These are phyloP conservation scores for Protonemura montana DNA, from an alignment of 2,888 invertebrate species.

Conservation along the genomic window DNA sequence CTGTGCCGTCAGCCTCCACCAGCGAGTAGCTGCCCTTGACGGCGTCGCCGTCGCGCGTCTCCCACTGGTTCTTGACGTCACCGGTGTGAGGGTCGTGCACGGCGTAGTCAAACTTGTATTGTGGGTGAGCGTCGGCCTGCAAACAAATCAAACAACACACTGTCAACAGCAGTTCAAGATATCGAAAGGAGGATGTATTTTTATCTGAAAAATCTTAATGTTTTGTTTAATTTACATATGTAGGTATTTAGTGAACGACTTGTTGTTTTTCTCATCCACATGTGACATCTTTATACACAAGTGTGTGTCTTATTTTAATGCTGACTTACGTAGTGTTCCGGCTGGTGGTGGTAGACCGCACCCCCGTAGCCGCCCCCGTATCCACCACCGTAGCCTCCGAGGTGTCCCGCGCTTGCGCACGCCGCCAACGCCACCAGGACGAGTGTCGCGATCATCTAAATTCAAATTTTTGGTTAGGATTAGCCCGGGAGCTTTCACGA, in stretches of 20 bases:
- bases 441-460: not conserved
- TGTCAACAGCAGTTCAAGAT: no score
- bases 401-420: not conserved
- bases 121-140: slow-evolving; percentile 37
- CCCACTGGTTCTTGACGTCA: slow-evolving; percentile 46
- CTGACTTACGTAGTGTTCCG: not conserved
- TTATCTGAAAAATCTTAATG: no score
- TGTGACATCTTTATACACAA: no score
- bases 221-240: no score
- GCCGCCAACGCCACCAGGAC: not conserved
- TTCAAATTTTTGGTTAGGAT: not conserved
- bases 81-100: slow-evolving; percentile 45
- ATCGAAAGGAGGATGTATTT: no score
- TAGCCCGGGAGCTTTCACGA: no score
- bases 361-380: no score
- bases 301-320: no score
- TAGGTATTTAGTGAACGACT: no score
- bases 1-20: slow-evolving; percentile 43
- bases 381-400: not conserved
- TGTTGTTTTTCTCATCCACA: no score
- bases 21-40: slow-evolving; percentile 44
- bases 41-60: slow-evolving; percentile 43
- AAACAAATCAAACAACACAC: not conserved
- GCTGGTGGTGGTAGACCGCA: not conserved
- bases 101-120: slow-evolving; percentile 43